A percentile compares a stretch with the other conserved stretches of the same genome.
These are phyloP conservation scores for Tineola bisselliella DNA, from an alignment of 2,888 invertebrate species.

Conservation along the genomic window DNA sequence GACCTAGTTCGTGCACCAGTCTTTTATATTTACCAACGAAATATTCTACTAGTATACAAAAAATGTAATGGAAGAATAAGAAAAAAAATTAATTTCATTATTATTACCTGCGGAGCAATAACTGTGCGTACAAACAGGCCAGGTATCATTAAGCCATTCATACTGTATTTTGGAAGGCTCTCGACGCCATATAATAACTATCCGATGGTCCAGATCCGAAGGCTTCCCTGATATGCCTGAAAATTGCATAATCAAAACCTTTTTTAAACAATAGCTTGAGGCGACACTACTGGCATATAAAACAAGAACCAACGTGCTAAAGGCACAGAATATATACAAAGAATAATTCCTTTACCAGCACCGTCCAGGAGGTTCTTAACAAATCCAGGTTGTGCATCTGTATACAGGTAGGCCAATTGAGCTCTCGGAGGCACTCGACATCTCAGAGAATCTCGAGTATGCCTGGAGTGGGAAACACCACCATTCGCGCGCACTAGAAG, in stretches of 20 bases:
- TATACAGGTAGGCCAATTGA: constrained; percentile 88
- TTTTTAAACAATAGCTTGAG: too few relatives aligned
- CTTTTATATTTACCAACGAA: too few relatives aligned
- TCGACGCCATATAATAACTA: constrained; percentile 91
- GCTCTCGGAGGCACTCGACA: constrained; percentile 81
- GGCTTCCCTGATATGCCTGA: neutral
- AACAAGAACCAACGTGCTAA: too few relatives aligned
- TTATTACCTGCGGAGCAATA: constrained; percentile 45
- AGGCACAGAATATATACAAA: too few relatives aligned
- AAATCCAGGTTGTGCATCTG: constrained; percentile 85
- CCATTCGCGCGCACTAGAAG: constrained; percentile 75
- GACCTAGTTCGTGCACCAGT: too few relatives aligned
- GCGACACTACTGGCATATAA: too few relatives aligned
- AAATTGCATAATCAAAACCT: too few relatives aligned
- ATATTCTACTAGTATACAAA: too few relatives aligned
- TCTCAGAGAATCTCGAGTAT: constrained; percentile 70
- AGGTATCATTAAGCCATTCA: constrained; percentile 85
- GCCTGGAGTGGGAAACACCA: constrained; percentile 34
- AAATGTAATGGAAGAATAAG: too few relatives aligned
- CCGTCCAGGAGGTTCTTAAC: constrained; percentile 75
- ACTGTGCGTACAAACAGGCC: constrained; percentile 66
- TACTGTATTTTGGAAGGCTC: constrained; percentile 88
- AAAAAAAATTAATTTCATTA: too few relatives aligned
- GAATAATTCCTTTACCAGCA: too few relatives aligned
- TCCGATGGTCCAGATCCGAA: constrained; percentile 71